A percentile compares a stretch with the other conserved stretches of the same genome.
Evolutionary conservation across 2,888 invertebrate species (phyloP).

Genomic region (Rhopalosiphum nymphaeae): DNA sequence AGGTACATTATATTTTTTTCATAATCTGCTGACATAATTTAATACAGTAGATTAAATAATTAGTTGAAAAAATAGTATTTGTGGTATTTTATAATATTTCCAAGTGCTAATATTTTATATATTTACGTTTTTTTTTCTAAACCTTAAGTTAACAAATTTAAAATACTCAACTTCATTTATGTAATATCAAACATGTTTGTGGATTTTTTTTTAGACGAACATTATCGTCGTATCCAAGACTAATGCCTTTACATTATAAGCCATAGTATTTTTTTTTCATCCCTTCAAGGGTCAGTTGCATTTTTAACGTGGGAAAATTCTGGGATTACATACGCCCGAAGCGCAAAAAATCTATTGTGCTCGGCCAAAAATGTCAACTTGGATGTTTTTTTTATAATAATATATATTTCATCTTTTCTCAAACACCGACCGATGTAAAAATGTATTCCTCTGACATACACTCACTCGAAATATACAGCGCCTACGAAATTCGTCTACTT

Average conservation of each 20-base stretch:
- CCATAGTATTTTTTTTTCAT: neutral
- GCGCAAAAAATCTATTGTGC: constrained; percentile 27
- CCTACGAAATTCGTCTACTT: neutral
- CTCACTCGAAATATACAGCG: neutral
- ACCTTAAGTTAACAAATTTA: neutral
- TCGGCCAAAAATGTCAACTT: constrained; percentile 35
- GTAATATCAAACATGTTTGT: neutral
- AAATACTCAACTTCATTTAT: neutral
- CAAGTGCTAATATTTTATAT: neutral
- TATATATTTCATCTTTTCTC: neutral
- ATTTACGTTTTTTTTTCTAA: neutral
- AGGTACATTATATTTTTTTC: neutral
- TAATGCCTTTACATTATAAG: constrained; percentile 44
- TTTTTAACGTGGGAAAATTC: constrained; percentile 50
- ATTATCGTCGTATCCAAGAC: neutral
- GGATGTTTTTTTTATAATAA: neutral
- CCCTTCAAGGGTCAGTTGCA: neutral
- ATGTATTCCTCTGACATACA: constrained; percentile 15
- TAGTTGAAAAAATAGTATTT: neutral
- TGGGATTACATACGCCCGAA: constrained; percentile 25
- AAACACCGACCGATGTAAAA: neutral
- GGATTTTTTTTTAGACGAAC: neutral
- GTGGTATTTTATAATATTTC: neutral
- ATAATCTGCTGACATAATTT: neutral
- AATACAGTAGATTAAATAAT: neutral